Evolutionary conservation across 1,140 invertebrate species (phyloP), one percentile per base, ranked within the genome.

Genomic region (Sinonovacula constricta): DNA sequence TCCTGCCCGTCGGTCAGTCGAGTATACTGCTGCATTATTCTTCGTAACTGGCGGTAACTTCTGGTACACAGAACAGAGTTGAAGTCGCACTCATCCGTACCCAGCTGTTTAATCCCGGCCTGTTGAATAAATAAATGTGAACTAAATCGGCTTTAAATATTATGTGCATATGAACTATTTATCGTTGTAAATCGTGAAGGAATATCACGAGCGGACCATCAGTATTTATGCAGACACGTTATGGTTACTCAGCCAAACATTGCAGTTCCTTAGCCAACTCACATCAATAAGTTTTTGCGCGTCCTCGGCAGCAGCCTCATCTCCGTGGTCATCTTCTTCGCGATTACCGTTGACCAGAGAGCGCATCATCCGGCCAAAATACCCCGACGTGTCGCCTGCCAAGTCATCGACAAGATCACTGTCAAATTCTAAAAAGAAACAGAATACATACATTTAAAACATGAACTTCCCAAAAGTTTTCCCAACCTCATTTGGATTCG

Each of bases 41-140:
- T 85, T 26, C 91, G 91, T 78, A 95, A 89, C 83, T 95, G 95
- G 1, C 91, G 91, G 82, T 93, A 94, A 83, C 94, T 95, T 82
- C 94, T 92, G 83, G 94, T 93, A 3, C 93, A 93, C 72, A 95
- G 88, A 69, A 95, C 93, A 70, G 93, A 92, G 80, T 94, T 94
- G 85, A 95, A 94, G 5, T 94, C 92, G 81, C 94, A 93, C 90
- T 95, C 95, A 70, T 94, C 93, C 10, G 95, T 95, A 31, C 95
- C 95, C 80, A 94, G 92, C 87, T 93, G 93, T 54, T 72, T 83
- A 24, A 86, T 85, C n/a, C 88, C 89, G 62, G 87, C 89, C 87
- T 91, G 72, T 18, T 69, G 77, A 54, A 26, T 14, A 49, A n/a
- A n/a, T n/a, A n/a, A n/a, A n/a, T n/a, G n/a, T n/a, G n/a, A n/a